Conservation (phyloP, 2,113 vertebrate species). For the Mesembrinibis cayennensis region DNA sequence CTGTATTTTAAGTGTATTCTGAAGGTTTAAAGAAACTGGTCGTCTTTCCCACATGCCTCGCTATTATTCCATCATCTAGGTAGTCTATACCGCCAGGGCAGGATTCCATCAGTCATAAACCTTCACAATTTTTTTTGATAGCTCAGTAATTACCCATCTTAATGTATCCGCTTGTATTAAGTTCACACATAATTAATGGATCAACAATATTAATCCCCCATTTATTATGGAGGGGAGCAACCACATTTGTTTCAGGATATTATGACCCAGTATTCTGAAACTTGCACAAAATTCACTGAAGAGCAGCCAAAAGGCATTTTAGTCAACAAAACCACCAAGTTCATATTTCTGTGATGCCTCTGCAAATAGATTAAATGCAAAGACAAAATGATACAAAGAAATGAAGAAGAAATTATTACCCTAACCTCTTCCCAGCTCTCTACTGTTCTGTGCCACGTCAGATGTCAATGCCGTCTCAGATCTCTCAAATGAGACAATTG, state of each 20-base stretch:
- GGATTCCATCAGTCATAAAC: background rate
- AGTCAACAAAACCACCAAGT: background rate
- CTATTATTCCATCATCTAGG: background rate
- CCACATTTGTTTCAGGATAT: background rate
- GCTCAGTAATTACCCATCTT: background rate
- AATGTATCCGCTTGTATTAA: background rate
- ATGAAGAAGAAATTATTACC: background rate
- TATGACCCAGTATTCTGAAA: background rate
- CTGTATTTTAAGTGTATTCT: background rate
- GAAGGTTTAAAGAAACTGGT: background rate
- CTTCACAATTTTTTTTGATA: background rate
- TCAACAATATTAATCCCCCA: background rate
- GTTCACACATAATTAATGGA: background rate
- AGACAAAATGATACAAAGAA: background rate
- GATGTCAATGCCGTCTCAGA: background rate
- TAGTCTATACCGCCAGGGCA: background rate
- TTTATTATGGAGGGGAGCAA: background rate
- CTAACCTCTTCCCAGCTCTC: background rate
- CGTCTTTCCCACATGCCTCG: background rate
- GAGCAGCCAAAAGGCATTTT: background rate
- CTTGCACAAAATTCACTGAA: background rate
- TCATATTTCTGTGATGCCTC: background rate
- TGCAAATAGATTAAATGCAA: background rate
- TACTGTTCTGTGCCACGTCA: accelerated
- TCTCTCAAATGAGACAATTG: background rate